phyloP scores from a whole-genome alignment of 1,140 invertebrate species.

The Lasaia peninsularis region DNA sequence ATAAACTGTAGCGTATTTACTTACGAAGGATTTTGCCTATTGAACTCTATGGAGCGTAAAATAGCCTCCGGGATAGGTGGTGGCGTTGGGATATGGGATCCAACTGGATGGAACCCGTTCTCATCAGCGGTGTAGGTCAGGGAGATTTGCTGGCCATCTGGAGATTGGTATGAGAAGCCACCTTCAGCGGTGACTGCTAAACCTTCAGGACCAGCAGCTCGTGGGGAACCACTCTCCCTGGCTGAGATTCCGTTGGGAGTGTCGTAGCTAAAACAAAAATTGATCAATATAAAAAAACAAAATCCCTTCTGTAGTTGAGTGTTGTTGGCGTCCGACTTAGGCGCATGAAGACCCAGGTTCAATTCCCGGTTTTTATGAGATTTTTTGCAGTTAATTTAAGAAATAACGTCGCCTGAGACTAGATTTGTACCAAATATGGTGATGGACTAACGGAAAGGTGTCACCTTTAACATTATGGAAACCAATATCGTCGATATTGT shows the following conservation, averaged over 20 bases:
- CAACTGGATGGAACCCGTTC: slow-evolving; percentile 86
- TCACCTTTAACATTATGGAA: no score
- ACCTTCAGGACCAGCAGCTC: slow-evolving; percentile 79
- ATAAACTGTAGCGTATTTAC: slow-evolving; percentile 21
- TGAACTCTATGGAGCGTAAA: slow-evolving; percentile 56
- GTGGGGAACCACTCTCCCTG: slow-evolving; percentile 82
- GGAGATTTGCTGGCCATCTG: slow-evolving; percentile 83
- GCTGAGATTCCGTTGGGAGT: slow-evolving; percentile 82
- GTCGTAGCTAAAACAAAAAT: slow-evolving; percentile 70
- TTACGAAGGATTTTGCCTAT: slow-evolving; percentile 61
- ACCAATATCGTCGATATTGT: no score
- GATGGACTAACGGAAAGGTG: no score
- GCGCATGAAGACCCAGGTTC: no score
- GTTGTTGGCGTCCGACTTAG: no score
- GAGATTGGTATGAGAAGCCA: slow-evolving; percentile 84
- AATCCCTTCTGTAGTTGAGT: no score
- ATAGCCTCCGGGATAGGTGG: slow-evolving; percentile 83
- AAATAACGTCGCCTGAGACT: no score
- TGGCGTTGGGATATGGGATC: slow-evolving; percentile 87
- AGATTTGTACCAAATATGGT: no score
- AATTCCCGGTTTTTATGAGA: no score
- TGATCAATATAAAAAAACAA: slow-evolving; percentile 16
- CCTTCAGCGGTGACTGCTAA: slow-evolving; percentile 81
- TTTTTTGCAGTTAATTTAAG: no score
- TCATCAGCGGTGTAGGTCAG: slow-evolving; percentile 88